Base-by-base conservation (phyloP, 64 coral and sea anemone genomes). In the Pocillopora verrucosa region DNA sequence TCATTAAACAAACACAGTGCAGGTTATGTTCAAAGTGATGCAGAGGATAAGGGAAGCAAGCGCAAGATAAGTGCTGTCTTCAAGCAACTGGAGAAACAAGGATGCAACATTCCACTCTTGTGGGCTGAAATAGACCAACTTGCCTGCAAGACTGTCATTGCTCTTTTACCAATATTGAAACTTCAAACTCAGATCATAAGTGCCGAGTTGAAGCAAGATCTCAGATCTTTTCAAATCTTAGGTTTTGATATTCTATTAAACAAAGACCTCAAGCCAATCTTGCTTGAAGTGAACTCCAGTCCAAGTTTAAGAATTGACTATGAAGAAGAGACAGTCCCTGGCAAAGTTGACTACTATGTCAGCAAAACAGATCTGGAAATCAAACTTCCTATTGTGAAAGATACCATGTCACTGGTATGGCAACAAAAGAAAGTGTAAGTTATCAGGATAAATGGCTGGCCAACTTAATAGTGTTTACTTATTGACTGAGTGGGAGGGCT, bases 191-290 rank as follows among this genome's bases (percentile, higher is more conserved):
- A 93, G 13, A 69, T 93, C n/a, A 62, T 59, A 16, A 91, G 61
- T 78, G 82, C 88, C 35, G 94, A 90, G 5, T 51, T 93, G 91
- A 96, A 96, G 75, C 75, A 65, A 16, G 84, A 93, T 16, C 58
- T 96, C 14, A 80, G 76, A 35, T 93, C 87, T 77, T 96, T 96
- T 91, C 94, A 96, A 69, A 93, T 96, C 45, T 73, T 96, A 77
- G 94, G 94, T 56, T 96, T 96, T 93, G 94, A 96, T 82, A 96
- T 96, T 51, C 86, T 96, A 68, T 79, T 96, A n/a, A 88, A 93
- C 45, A 83, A 70, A 45, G 89, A 96, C 17, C 69, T 96, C 16
- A 96, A 91, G 51, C 88, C 94, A 10, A 61, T 90, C 81, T 78
- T 96, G 38, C 61, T 96, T 26, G 94, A 96, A 35, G 94, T 96